A percentile compares a stretch with the other conserved stretches of the same genome.
phyloP scores from a whole-genome alignment of 2,113 vertebrate genomes.

The Tragelaphus imberbis region DNA sequence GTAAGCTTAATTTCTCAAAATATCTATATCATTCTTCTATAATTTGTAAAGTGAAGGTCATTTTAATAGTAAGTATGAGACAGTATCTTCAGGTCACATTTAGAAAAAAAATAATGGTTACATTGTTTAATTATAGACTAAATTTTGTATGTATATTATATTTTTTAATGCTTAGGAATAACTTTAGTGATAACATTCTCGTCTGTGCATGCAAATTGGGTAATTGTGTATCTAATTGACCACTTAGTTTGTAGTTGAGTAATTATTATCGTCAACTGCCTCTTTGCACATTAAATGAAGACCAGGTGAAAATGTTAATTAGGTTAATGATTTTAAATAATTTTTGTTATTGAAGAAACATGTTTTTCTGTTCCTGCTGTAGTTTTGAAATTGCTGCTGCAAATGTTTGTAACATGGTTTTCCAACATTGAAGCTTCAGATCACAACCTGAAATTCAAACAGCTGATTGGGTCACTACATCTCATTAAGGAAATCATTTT shows the following conservation, averaged over 20 bases:
- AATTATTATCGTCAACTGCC: slow-evolving; percentile 64
- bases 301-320: slow-evolving; percentile 75
- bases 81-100: background rate
- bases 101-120: background rate
- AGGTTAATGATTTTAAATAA: slow-evolving; percentile 70
- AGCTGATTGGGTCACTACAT: background rate
- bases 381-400: slow-evolving; percentile 40
- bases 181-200: slow-evolving; percentile 52
- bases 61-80: background rate
- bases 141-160: background rate
- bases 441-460: slow-evolving; percentile 10
- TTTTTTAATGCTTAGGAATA: slow-evolving; percentile 12
- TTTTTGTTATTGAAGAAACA: slow-evolving; percentile 65
- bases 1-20: background rate
- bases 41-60: background rate
- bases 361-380: slow-evolving; percentile 45
- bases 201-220: slow-evolving; percentile 53
- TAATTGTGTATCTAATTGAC: slow-evolving; percentile 71
- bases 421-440: background rate
- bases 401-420: slow-evolving; percentile 44
- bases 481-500: slow-evolving; percentile 27
- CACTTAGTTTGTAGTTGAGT: slow-evolving; percentile 63
- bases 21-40: background rate
- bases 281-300: slow-evolving; percentile 64
- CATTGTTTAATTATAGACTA: background rate